These are phyloP conservation scores for Hyposoter didymator DNA, from an alignment of 2,888 invertebrate species.

Conservation along the genomic window DNA sequence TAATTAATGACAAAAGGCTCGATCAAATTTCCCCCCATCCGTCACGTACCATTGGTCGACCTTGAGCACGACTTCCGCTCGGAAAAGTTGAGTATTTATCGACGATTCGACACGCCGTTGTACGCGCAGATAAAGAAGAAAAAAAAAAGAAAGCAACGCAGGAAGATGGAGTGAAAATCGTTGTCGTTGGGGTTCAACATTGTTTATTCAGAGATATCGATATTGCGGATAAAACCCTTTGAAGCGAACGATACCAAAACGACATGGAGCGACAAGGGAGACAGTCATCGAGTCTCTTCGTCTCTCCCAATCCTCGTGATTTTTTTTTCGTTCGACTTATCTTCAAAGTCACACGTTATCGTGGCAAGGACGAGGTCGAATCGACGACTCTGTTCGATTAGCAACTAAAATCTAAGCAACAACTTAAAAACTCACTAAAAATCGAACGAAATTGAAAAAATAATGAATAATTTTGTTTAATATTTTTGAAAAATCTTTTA, in stretches of 20 bases:
- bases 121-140: neutral
- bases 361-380: conserved; percentile 26
- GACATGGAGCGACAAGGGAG: neutral
- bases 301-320: neutral
- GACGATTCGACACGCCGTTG: neutral
- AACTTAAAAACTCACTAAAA: neutral
- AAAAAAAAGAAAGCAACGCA: neutral
- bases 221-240: conserved; percentile 22
- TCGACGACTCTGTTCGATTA: neutral
- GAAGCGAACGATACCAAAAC: conserved; percentile 14
- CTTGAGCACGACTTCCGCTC: neutral
- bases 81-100: neutral
- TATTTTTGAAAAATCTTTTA: neutral
- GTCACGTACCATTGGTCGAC: neutral
- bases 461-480: no score
- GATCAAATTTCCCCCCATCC: neutral
- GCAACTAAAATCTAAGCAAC: neutral
- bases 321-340: conserved; percentile 17
- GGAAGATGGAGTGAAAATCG: conserved; percentile 19
- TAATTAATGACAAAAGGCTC: neutral
- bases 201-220: conserved; percentile 27
- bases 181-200: conserved; percentile 14
- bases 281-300: neutral
- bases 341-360: conserved; percentile 39
- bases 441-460: neutral